These are phyloP conservation scores for Thecocarcelia acutangulata DNA, from an alignment of 2,888 invertebrate species.

Conservation along the genomic window DNA sequence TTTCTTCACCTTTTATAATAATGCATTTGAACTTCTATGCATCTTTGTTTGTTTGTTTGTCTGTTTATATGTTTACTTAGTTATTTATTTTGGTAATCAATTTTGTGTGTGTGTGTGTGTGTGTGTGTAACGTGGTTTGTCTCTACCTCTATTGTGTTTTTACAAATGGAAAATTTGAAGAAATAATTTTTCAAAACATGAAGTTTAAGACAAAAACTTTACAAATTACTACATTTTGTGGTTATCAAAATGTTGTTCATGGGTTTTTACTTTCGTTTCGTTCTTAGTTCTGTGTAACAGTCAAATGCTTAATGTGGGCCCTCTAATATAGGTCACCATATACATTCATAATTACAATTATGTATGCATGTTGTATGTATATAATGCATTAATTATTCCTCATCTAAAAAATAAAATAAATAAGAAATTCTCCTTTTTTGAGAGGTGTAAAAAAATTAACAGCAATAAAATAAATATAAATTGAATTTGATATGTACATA, in stretches of 20 bases:
- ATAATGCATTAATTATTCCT: too few species aligned
- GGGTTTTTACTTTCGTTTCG: neutral
- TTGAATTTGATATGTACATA: too few species aligned
- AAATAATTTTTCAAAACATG: neutral
- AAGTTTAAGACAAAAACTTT: neutral
- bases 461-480: too few species aligned
- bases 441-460: too few species aligned
- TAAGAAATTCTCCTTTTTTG: too few species aligned
- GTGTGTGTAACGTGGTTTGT: slow-evolving; percentile 11
- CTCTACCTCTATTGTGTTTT: neutral
- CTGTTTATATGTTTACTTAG: neutral
- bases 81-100: slow-evolving; percentile 44
- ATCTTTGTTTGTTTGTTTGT: slow-evolving; percentile 14
- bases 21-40: slow-evolving; percentile 55
- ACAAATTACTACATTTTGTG: neutral
- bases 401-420: too few species aligned
- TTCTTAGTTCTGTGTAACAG: too few species aligned
- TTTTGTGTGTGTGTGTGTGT: slow-evolving; percentile 27
- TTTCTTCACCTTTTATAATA: slow-evolving; percentile 52
- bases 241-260: too few species aligned
- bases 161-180: slow-evolving; percentile 15
- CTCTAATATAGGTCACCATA: too few species aligned
- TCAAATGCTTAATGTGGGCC: too few species aligned
- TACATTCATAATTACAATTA: too few species aligned
- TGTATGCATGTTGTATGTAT: too few species aligned